Conservation (phyloP, 2,797 vertebrate genomes). For the Remorina albescens region DNA sequence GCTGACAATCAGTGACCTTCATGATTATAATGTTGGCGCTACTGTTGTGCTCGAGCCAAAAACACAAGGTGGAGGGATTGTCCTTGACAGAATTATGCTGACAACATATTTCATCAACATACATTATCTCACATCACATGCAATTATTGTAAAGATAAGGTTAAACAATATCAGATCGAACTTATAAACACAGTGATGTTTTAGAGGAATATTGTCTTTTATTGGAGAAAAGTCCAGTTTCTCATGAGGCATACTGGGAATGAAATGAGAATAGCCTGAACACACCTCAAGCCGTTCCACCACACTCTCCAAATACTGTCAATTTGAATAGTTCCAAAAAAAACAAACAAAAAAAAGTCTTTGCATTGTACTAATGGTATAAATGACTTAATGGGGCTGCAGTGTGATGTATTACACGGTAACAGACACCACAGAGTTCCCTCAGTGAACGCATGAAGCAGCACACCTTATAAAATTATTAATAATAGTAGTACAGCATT, state of each 20-base stretch:
- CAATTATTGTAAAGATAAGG: neutral
- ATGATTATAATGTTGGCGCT: too few species aligned
- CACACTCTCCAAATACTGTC: conserved; percentile 39
- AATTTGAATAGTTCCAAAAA: conserved; percentile 38
- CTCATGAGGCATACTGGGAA: conserved; percentile 63
- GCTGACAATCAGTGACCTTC: too few species aligned
- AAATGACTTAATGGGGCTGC: conserved; percentile 54
- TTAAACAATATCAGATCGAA: conserved; percentile 12
- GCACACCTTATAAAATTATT: conserved; percentile 19
- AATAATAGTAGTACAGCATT: conserved; percentile 63
- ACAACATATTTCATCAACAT: neutral
- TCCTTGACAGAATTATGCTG: neutral
- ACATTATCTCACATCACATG: neutral
- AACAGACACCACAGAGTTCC: conserved; percentile 66
- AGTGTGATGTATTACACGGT: conserved; percentile 68
- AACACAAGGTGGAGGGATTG: neutral
- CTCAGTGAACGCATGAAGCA: conserved; percentile 33
- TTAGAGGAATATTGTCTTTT: conserved; percentile 73
- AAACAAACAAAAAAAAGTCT: conserved; percentile 10
- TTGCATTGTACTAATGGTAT: conserved; percentile 46
- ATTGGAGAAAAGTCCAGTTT: conserved; percentile 82
- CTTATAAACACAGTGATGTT: conserved; percentile 10
- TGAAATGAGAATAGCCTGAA: conserved; percentile 71
- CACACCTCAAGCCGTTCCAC: conserved; percentile 62
- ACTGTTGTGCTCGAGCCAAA: neutral